Evolutionary conservation across 2,888 invertebrate genomes (phyloP), one percentile per base, ranked within the genome.

Genomic region (Cerastoderma edule): DNA sequence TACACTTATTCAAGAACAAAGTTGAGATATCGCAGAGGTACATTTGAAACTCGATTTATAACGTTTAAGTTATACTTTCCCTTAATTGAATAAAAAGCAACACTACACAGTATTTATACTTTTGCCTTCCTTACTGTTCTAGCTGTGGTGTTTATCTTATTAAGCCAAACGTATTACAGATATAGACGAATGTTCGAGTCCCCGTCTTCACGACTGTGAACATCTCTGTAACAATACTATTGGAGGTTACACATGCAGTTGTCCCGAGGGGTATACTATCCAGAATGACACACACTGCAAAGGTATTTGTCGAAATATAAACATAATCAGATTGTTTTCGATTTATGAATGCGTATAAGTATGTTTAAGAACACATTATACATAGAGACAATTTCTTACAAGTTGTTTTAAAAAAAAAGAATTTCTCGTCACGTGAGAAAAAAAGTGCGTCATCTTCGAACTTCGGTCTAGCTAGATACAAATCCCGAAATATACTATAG

Each of bases 191-290:
- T 63, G 63, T 63, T 39, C 63, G 22, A 27, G 27, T 39, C 13
- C 27, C 39, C 24, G 33, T 22, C 6, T 32, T 5, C 22, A 63
- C 28, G 33, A 33, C 3, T 67, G 67, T 54, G 35, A 67, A 19
- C 70, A 70, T 6, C 33, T 19, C 1, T 50, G 63, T 33, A 50
- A 2, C 27, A 70, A 63, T 63, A 30, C 10, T 46, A 28, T 46
- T 8, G 63, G 63, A 10, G 50, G 33, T 22, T 63, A 70, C 33
- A 35, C 35, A 2, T 70, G 70, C 19, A 28, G 22, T 22, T 70
- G 70, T 27, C 16, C 10, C 10, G 2, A 30, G 13, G 70, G 70
- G 28, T 70, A 67, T 27, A 54, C 4, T n/a, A n/a, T 22, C 33
- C 13, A 13, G 2, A 63, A 63, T 22, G 35, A 2, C 3, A 63